Evolutionary conservation across 30 jellyfish, hydroid and myxozoan species (phyloP), one percentile per base, ranked within the genome.

Genomic region (Sanderia malayensis): DNA sequence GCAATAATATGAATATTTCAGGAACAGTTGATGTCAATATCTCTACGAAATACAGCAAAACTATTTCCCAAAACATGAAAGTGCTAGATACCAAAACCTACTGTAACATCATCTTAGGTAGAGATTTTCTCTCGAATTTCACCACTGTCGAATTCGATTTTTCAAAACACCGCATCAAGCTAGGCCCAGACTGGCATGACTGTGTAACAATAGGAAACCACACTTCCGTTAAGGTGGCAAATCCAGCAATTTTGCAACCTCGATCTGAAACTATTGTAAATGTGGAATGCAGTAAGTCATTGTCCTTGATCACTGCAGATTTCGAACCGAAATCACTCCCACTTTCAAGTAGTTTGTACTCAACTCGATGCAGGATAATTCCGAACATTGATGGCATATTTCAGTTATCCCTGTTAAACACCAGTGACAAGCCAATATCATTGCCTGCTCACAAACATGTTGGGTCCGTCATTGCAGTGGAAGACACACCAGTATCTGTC

Each of bases 311-410:
- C n/a, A 22, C 21, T 8, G 33, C 34, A 13, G 74, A 52, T 21
- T 71, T 71, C 60, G 28, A 31, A 52, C 57, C 84, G 9, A 46
- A 17, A 21, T 52, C 84, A 21, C 60, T 11, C 9, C 73, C n/a
- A 26, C 60, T 23, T 46, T 30, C 52, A 46, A 17, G 58, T 46
- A 41, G 84, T 47, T 4, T 71, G 46, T 53, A 71, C 31, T 76
- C 84, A 13, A 53, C 84, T 25, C 71, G 73, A 21, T 71, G 84
- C 31, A 46, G 84, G 25, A 21, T 71, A 18, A 71, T 71, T 71
- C 84, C 74, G n/a, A 31, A 71, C 28, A 23, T 71, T 28, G 61
- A 71, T 71, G 74, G 73, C 31, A 31, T 71, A 21, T 71, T 71
- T 52, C 84, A 71, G 27, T 46, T 71, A 71, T n/a, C 84, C 44